Percentiles rank a stretch among this genome's conserved stretches.
Conservation (phyloP, 2,113 vertebrate species). For the Atractosteus spatula region DNA sequence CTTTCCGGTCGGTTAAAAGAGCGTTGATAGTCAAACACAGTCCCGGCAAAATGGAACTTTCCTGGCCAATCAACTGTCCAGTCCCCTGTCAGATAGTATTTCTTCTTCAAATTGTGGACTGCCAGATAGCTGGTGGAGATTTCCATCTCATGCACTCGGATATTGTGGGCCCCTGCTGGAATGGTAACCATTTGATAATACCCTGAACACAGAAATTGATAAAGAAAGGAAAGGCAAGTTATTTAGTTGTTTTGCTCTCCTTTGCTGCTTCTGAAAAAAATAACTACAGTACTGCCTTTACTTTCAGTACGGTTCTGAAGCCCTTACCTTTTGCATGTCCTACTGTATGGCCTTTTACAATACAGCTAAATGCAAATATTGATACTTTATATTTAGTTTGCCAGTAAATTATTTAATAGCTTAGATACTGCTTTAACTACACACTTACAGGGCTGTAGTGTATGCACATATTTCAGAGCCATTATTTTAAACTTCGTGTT, state of each 20-base stretch:
- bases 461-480: too few relatives aligned
- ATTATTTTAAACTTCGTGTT: too few relatives aligned
- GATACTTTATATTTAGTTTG: too few relatives aligned
- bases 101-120: constrained; percentile 71
- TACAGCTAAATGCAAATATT: too few relatives aligned
- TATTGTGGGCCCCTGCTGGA: constrained; percentile 81
- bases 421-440: too few relatives aligned
- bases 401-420: too few relatives aligned
- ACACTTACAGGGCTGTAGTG: too few relatives aligned
- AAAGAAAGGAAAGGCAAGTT: neutral
- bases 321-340: neutral
- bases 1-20: constrained; percentile 81
- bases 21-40: constrained; percentile 85
- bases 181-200: constrained; percentile 85
- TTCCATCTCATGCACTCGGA: constrained; percentile 80
- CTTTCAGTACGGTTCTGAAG: neutral
- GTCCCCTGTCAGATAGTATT: constrained; percentile 85
- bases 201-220: constrained; percentile 56
- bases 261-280: neutral
- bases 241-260: neutral
- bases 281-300: neutral
- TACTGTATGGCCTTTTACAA: neutral
- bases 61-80: constrained; percentile 97
- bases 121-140: constrained; percentile 88
- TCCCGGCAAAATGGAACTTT: constrained; percentile 84